phyloP scores from a whole-genome alignment of 1,140 invertebrate species.

The Drosophila virilis region DNA sequence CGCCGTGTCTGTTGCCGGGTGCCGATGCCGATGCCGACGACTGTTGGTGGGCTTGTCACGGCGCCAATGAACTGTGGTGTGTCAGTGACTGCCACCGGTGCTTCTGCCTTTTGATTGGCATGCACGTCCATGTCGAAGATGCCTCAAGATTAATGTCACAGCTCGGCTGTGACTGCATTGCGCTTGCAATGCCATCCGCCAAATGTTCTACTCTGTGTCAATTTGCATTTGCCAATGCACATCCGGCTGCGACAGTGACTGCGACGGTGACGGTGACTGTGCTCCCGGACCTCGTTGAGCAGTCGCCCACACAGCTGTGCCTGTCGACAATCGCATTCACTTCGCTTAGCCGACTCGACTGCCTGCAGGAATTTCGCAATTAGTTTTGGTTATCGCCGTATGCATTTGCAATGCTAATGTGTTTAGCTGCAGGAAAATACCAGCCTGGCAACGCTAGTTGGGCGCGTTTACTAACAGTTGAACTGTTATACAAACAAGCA shows the following conservation, averaged over 20 bases:
- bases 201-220: conserved; percentile 37
- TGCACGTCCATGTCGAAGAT: conserved; percentile 51
- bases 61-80: conserved; percentile 60
- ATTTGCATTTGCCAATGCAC: conserved; percentile 53
- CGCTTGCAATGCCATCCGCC: conserved; percentile 60
- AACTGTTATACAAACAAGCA: not conserved
- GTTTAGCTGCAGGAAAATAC: conserved; percentile 24
- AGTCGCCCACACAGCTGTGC: conserved; percentile 27
- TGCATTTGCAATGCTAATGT: conserved; percentile 65
- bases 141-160: conserved; percentile 55
- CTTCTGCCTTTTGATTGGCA: conserved; percentile 23
- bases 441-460: not conserved
- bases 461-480: conserved; percentile 18
- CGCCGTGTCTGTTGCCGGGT: conserved; percentile 15
- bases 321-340: conserved; percentile 52
- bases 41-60: conserved; percentile 69
- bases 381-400: conserved; percentile 55
- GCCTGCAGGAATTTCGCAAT: conserved; percentile 79
- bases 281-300: conserved; percentile 62
- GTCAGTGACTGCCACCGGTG: conserved; percentile 33
- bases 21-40: not conserved
- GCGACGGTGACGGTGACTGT: conserved; percentile 49
- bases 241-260: conserved; percentile 15
- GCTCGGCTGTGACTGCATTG: conserved; percentile 29
- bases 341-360: conserved; percentile 46